Percentiles rank a stretch among this genome's conserved stretches.
phyloP scores from a whole-genome alignment of 2,113 vertebrate species.

The Ameiurus melas region DNA sequence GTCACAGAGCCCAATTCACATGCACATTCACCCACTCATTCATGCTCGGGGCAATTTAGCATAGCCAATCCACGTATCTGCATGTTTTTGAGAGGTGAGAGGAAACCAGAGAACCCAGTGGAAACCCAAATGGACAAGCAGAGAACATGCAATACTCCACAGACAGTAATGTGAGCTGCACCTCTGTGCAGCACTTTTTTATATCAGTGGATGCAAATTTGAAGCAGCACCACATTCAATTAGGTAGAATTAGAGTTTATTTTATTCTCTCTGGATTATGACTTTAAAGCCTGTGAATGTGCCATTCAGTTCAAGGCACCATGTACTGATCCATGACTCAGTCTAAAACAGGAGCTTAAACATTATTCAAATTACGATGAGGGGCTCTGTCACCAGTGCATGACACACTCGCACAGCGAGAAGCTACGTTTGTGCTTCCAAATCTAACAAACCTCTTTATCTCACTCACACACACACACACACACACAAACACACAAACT shows the following conservation, averaged over 20 bases:
- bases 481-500: neutral
- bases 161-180: neutral
- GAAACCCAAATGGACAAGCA: neutral
- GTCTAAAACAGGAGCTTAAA: slow-evolving; percentile 41
- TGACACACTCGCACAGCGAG: neutral
- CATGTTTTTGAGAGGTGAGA: neutral
- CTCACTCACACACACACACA: neutral
- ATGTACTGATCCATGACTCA: slow-evolving; percentile 31
- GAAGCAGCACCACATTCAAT: neutral
- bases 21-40: neutral
- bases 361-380: slow-evolving; percentile 43
- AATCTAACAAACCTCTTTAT: neutral
- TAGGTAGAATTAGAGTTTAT: neutral
- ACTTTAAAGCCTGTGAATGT: slow-evolving; percentile 27
- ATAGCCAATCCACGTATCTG: neutral
- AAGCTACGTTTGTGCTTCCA: neutral
- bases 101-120: neutral
- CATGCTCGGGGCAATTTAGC: neutral
- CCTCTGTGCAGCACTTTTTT: neutral
- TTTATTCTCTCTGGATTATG: neutral
- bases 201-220: neutral
- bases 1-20: neutral
- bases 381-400: neutral
- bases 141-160: neutral
- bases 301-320: neutral